A percentile compares a stretch with the other conserved stretches of the same genome.
Evolutionary conservation across 2,113 vertebrate genomes (phyloP).

Genomic region (Hydrochoerus hydrochaeris): DNA sequence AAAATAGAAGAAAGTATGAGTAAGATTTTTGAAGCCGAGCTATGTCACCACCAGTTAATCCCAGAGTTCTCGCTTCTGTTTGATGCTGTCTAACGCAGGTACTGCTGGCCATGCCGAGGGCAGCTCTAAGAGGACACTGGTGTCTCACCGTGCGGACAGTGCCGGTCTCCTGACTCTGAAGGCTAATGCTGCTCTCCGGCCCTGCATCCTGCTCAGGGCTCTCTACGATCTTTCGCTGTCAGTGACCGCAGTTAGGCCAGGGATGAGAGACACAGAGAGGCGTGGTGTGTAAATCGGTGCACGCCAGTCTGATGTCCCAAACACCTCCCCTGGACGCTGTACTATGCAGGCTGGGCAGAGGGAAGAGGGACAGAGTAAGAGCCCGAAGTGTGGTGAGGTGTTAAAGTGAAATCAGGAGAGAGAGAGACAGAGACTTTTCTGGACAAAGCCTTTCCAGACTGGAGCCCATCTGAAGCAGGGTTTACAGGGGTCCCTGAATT

Average conservation of each 20-base stretch:
- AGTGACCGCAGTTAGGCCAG: neutral
- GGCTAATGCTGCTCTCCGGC: neutral
- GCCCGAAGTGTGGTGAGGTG: neutral
- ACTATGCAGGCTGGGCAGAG: neutral
- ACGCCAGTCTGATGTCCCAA: neutral
- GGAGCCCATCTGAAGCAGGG: neutral
- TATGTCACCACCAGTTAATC: neutral
- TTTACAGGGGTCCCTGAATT: neutral
- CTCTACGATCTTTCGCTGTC: neutral
- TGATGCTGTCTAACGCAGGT: neutral
- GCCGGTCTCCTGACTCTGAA: neutral
- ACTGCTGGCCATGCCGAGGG: neutral
- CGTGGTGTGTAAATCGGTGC: neutral
- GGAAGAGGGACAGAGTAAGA: neutral
- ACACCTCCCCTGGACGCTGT: accelerated
- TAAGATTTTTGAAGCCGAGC: neutral
- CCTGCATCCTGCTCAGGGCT: neutral
- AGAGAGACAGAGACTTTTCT: neutral
- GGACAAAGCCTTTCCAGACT: neutral
- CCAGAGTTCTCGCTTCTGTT: neutral
- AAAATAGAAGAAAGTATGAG: neutral
- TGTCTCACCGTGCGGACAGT: neutral
- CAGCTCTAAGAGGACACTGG: neutral
- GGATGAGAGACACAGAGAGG: neutral
- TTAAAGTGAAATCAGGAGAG: neutral